Base-by-base conservation (phyloP, 2,113 vertebrate genomes). In the Crotophaga sulcirostris region DNA sequence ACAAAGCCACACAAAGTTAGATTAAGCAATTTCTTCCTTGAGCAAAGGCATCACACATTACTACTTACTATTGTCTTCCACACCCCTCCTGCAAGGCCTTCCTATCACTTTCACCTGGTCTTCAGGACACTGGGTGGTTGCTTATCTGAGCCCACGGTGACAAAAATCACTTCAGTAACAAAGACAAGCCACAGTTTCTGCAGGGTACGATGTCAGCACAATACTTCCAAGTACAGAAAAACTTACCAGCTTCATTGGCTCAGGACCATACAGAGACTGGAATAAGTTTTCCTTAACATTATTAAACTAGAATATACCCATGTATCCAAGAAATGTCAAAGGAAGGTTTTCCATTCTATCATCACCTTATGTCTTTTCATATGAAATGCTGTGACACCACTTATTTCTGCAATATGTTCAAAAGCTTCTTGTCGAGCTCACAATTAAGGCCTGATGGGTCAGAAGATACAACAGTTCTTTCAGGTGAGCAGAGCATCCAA, bases 171-270 rank as follows among this genome's bases (percentile, higher is more conserved):
- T 34, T n/a, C 3, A 52, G 16, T 26, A 64, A 45, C 33, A 42
- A 47, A 52, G 14, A 67, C 12, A 88, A 67, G 10, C 12, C 20
- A 4, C 0, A 31, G 16, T 16, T 66, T 59, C 68, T 63, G 38
- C 45, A 69, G n/a, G 0, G 13, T 4, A 76, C n/a, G 26, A 38
- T 40, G 26, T 7, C 13, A 3, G 34, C 11, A 34, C 0, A 45
- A 23, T 1, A n/a, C 13, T 16, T 16, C 3, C 7, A 34, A 80
- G 21, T 5, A 60, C 3, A 81, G 3, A 85, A 14, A 84, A 73
- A 60, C 0, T 0, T 16, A 42, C 10, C 12, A 26, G 13, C 26
- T 60, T 21, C 29, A 28, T 0, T 11, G 23, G 34, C 56, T 81
- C 20, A 52, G 34, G 18, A 59, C 17, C 24, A 51, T 4, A 45